These are phyloP conservation scores for Phodopus roborovskii DNA, from an alignment of 2,113 vertebrate genomes.

Conservation along the genomic window DNA sequence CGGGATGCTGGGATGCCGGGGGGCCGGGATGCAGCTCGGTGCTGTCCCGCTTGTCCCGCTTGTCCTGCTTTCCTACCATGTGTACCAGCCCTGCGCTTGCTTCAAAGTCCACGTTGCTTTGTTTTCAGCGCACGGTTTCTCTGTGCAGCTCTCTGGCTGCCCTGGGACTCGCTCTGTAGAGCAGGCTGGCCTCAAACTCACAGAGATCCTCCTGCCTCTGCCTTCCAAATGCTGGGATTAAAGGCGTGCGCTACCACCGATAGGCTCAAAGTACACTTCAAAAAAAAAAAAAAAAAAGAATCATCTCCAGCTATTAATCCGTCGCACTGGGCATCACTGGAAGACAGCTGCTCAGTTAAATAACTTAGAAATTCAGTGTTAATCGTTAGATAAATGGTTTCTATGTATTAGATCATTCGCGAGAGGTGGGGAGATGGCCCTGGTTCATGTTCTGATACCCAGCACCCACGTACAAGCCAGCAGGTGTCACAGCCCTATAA, in stretches of 20 bases:
- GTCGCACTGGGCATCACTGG: conserved; percentile 21
- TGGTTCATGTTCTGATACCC: background rate
- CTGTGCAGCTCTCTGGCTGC: no score
- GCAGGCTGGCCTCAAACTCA: no score
- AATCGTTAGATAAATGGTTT: conserved; percentile 46
- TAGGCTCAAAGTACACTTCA: no score
- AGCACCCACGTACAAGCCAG: background rate
- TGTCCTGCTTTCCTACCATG: no score
- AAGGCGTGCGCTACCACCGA: no score
- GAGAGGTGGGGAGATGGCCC: background rate
- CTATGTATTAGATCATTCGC: background rate
- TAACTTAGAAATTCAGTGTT: conserved; percentile 53
- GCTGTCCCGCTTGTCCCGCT: no score
- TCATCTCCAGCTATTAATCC: conserved; percentile 18
- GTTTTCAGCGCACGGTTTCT: no score
- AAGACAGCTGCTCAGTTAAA: conserved; percentile 38
- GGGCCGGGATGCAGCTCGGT: rapidly evolving
- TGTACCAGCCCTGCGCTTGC: background rate
- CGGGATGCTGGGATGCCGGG: no score
- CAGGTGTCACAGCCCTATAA: background rate
- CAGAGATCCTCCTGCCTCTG: no score
- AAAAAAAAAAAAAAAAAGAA: conserved; percentile 5
- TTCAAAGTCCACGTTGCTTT: background rate
- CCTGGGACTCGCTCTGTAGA: no score
- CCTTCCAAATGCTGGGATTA: no score